A percentile compares a stretch with the other conserved stretches of the same genome.
Conservation (phyloP, 23 tunicate species). For the Halocynthia aurantium region DNA sequence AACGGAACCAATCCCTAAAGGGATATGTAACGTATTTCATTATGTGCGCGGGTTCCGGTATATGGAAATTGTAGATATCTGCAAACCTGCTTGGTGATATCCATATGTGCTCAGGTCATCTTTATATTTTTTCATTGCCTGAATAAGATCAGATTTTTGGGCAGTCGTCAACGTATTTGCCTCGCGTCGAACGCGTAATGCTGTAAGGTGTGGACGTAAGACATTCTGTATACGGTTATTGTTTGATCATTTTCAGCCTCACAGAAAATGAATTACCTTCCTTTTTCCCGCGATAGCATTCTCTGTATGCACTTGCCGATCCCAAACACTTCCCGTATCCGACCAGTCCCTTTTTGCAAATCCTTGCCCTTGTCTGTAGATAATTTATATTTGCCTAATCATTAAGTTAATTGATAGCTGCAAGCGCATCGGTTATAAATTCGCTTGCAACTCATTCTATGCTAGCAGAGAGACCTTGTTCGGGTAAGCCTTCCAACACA, state of each 20-base stretch:
- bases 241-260: background rate
- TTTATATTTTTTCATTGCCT: constrained; percentile 15
- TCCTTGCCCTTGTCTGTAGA: constrained; percentile 8
- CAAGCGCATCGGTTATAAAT: too few relatives aligned
- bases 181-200: constrained; percentile 11
- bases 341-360: constrained; percentile 16
- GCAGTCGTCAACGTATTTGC: background rate
- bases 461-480: too few relatives aligned
- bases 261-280: background rate
- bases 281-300: constrained; percentile 11
- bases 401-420: too few relatives aligned
- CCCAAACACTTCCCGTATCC: constrained; percentile 18
- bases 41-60: background rate
- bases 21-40: background rate
- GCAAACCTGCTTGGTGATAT: constrained; percentile 4
- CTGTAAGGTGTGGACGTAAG: background rate
- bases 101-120: constrained; percentile 12
- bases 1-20: background rate
- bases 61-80: background rate
- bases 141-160: constrained; percentile 1
- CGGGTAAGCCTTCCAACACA: too few relatives aligned
- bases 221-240: too few relatives aligned
- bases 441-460: too few relatives aligned
- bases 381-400: too few relatives aligned
- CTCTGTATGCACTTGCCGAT: constrained; percentile 7